Percentiles rank a stretch among this genome's conserved stretches.
Evolutionary conservation across 30 jellyfish, hydroid and myxozoan genomes (phyloP).

Genomic region (Chrysaora quinquecirrha): DNA sequence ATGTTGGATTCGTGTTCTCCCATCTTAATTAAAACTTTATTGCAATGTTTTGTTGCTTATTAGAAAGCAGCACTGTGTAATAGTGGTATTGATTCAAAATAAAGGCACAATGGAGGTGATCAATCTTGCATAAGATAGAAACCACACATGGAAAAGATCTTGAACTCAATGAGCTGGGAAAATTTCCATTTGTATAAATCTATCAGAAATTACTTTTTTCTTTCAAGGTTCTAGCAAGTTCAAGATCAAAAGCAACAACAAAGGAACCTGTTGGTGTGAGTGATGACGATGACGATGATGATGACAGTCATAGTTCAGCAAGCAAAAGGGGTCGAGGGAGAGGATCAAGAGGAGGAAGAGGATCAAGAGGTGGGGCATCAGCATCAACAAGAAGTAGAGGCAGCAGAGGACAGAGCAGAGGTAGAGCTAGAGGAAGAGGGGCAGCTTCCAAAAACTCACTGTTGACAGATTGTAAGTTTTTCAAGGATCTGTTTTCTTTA

Average conservation of each 20-base stretch:
- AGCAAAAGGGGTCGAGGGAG: conserved; percentile 22
- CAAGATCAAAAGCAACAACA: conserved; percentile 11
- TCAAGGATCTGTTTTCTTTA: too few species aligned
- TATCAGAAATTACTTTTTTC: too few species aligned
- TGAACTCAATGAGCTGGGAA: too few species aligned
- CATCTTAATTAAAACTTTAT: too few species aligned
- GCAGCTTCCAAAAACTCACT: conserved; percentile 34
- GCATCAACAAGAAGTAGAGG: conserved; percentile 7
- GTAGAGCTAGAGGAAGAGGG: conserved; percentile 47
- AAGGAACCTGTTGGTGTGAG: conserved; percentile 4
- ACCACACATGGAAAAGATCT: too few species aligned
- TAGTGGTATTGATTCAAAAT: too few species aligned
- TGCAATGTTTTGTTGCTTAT: too few species aligned
- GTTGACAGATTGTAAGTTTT: conserved; percentile 62
- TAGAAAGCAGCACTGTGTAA: too few species aligned
- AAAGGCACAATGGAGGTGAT: too few species aligned
- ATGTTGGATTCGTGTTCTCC: too few species aligned
- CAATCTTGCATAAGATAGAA: too few species aligned
- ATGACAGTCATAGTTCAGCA: neutral
- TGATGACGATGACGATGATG: conserved; percentile 55
- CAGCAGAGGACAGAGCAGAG: conserved; percentile 37
- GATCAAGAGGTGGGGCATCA: conserved; percentile 53
- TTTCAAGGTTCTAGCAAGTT: conserved; percentile 53
- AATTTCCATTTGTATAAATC: too few species aligned
- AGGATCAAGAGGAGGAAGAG: conserved; percentile 29